These are phyloP conservation scores for Xanthorhoe designata DNA, from an alignment of 2,888 invertebrate species.

Conservation along the genomic window DNA sequence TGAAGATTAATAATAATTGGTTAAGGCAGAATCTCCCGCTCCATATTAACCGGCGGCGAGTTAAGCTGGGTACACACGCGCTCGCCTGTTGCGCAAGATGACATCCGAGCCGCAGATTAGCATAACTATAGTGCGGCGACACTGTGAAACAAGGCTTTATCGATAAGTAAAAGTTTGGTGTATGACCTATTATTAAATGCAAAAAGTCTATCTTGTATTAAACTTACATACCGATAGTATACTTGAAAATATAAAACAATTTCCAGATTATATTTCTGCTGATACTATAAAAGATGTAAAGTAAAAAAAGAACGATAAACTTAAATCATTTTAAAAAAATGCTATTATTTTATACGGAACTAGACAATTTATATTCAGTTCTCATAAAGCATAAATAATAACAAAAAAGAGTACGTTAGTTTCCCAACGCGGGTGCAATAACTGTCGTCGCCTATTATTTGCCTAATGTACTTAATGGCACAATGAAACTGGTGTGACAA, in stretches of 20 bases:
- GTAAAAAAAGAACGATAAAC: background rate
- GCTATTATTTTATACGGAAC: constrained; percentile 7
- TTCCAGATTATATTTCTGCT: too few relatives aligned
- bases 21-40: constrained; percentile 61
- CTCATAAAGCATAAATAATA: constrained; percentile 23
- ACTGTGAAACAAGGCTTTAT: constrained; percentile 14
- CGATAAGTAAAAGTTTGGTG: constrained; percentile 7
- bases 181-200: background rate
- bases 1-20: constrained; percentile 42
- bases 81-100: constrained; percentile 83
- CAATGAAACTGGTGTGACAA: constrained; percentile 62
- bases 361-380: constrained; percentile 23
- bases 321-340: background rate
- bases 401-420: constrained; percentile 30
- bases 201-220: background rate
- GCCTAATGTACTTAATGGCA: constrained; percentile 64
- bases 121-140: constrained; percentile 71
- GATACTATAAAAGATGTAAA: background rate
- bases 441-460: constrained; percentile 48
- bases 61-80: constrained; percentile 74
- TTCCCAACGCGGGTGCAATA: constrained; percentile 29
- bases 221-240: too few relatives aligned
- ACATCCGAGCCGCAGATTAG: constrained; percentile 80
- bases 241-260: too few relatives aligned
- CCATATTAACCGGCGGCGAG: constrained; percentile 65